Percentiles rank a stretch among this genome's conserved stretches.
Conservation (phyloP, 2,113 vertebrate genomes). For the Shinisaurus crocodilurus region DNA sequence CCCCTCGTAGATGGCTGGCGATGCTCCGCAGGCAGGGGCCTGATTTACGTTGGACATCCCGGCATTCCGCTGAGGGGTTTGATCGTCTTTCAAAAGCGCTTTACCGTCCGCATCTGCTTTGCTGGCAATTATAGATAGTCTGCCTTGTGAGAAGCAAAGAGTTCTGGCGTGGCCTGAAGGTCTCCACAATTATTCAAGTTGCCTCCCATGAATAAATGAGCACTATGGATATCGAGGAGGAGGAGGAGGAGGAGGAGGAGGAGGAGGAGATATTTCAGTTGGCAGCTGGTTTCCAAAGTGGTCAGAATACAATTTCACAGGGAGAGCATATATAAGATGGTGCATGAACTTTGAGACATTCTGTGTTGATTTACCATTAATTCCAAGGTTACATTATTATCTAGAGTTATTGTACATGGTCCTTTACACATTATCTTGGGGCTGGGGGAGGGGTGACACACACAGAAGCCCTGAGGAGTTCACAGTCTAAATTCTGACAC, state of each 20-base stretch:
- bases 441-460: too few relatives aligned
- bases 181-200: not conserved
- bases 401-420: not conserved
- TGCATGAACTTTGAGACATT: not conserved
- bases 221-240: too few relatives aligned
- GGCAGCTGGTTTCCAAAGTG: not conserved
- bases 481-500: not conserved
- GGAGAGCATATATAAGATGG: not conserved
- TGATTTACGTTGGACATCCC: slow-evolving; percentile 30
- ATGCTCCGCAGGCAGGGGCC: not conserved
- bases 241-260: too few relatives aligned
- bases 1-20: slow-evolving; percentile 18
- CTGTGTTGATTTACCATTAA: not conserved
- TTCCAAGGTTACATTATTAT: not conserved
- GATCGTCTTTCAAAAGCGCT: slow-evolving; percentile 20
- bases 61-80: slow-evolving; percentile 7
- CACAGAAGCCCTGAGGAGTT: not conserved
- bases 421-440: not conserved
- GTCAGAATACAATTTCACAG: not conserved
- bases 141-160: not conserved
- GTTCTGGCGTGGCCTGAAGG: not conserved
- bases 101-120: slow-evolving; percentile 8
- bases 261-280: not conserved
- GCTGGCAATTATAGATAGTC: not conserved
- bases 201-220: not conserved